These are phyloP conservation scores for Tyrannus savana DNA, from an alignment of 2,113 vertebrate genomes.

Conservation along the genomic window DNA sequence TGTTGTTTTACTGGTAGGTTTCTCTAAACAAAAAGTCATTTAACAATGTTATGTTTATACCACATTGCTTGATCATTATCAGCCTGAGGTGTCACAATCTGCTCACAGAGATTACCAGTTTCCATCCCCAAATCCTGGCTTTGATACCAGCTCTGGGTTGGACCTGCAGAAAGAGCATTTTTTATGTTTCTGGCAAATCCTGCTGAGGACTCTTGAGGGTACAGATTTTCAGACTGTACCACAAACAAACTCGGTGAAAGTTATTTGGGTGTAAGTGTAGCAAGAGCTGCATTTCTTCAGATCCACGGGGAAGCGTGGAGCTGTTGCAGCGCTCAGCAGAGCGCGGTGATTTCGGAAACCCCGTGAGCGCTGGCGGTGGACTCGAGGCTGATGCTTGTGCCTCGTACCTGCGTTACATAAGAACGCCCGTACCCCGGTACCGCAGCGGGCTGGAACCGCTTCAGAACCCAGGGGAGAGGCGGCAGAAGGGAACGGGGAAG, in stretches of 20 bases:
- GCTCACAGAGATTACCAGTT: neutral
- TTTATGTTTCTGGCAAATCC: neutral
- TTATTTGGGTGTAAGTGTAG: neutral
- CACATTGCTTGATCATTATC: neutral
- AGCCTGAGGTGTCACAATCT: neutral
- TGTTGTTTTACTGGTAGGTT: neutral
- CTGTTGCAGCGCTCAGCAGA: fast-evolving
- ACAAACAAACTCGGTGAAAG: neutral
- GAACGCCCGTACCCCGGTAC: fast-evolving
- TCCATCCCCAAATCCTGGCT: neutral
- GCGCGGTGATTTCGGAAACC: neutral
- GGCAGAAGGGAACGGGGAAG: neutral
- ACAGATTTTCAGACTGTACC: neutral
- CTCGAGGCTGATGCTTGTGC: neutral
- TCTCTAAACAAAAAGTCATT: neutral
- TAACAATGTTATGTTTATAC: neutral
- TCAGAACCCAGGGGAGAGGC: neutral
- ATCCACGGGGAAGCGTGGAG: fast-evolving
- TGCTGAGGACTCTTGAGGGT: neutral
- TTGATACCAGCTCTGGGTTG: neutral
- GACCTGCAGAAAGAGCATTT: fast-evolving
- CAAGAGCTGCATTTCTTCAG: neutral
- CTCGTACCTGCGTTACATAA: neutral
- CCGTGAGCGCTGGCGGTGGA: fast-evolving
- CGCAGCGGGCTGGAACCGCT: neutral